Evolutionary conservation across 2,797 vertebrate species (phyloP).

Genomic region (Hemitrygon akajei): DNA sequence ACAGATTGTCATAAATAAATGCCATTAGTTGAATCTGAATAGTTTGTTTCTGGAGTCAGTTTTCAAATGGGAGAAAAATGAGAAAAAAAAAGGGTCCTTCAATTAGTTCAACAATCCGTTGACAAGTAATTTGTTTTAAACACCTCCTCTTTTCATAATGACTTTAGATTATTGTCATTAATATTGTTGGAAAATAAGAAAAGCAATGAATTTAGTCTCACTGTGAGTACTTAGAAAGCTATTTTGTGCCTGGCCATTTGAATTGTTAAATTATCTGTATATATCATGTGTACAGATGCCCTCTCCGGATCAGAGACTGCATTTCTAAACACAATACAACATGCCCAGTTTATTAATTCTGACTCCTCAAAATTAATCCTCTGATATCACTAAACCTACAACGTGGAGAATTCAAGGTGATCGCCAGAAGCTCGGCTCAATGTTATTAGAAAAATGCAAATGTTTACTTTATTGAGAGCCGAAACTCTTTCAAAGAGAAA

Average conservation of each 20-base stretch:
- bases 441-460: not conserved
- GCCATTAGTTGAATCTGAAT: slow-evolving; percentile 41
- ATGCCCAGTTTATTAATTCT: slow-evolving; percentile 36
- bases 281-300: slow-evolving; percentile 40
- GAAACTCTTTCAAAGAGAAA: not conserved
- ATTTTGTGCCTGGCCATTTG: slow-evolving; percentile 40
- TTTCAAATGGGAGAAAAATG: not conserved
- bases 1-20: slow-evolving; percentile 44
- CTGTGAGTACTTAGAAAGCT: slow-evolving; percentile 37
- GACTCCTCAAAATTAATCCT: not conserved
- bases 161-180: slow-evolving; percentile 39
- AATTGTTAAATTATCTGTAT: slow-evolving; percentile 43
- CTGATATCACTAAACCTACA: not conserved
- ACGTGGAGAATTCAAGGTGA: slow-evolving; percentile 11
- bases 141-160: slow-evolving; percentile 32
- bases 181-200: slow-evolving; percentile 36
- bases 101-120: slow-evolving; percentile 5
- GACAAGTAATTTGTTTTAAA: slow-evolving; percentile 18
- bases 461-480: not conserved
- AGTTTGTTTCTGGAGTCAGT: slow-evolving; percentile 35
- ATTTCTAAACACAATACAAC: slow-evolving; percentile 37
- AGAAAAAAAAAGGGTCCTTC: not conserved
- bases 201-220: slow-evolving; percentile 40
- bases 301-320: slow-evolving; percentile 38
- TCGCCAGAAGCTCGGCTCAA: not conserved